Evolutionary conservation across 2,888 invertebrate species (phyloP).

Genomic region (Caprella mutica): DNA sequence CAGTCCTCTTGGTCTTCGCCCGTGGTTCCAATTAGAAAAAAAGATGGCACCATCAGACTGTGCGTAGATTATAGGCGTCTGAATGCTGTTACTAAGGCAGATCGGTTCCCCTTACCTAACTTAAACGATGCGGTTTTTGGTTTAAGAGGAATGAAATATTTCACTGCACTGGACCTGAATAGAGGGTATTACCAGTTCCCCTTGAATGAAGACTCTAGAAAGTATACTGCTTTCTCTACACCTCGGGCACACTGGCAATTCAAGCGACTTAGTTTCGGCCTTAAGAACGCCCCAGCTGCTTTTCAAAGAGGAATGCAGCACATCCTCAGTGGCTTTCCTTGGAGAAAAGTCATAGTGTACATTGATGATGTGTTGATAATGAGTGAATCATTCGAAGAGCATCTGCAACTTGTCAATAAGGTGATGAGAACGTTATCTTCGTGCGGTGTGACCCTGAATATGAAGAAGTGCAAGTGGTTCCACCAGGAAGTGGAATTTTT

Average conservation of each 20-base stretch:
- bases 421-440: background rate
- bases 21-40: background rate
- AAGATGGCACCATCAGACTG: background rate
- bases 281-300: slow-evolving; percentile 1
- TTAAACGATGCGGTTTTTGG: slow-evolving; percentile 5
- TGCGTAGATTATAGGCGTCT: slow-evolving; percentile 3
- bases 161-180: background rate
- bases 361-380: background rate
- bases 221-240: background rate
- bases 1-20: no score
- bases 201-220: background rate
- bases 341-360: background rate
- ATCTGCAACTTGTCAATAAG: background rate
- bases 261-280: background rate
- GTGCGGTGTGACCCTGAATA: background rate
- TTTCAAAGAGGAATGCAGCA: background rate
- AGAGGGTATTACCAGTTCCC: background rate
- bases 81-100: background rate
- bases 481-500: background rate
- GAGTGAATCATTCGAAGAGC: background rate
- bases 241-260: background rate
- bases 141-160: slow-evolving; percentile 1
- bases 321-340: background rate
- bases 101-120: background rate
- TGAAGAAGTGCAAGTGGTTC: background rate